phyloP scores from a whole-genome alignment of 2,888 invertebrate genomes.

The Heteromurus nitidus region DNA sequence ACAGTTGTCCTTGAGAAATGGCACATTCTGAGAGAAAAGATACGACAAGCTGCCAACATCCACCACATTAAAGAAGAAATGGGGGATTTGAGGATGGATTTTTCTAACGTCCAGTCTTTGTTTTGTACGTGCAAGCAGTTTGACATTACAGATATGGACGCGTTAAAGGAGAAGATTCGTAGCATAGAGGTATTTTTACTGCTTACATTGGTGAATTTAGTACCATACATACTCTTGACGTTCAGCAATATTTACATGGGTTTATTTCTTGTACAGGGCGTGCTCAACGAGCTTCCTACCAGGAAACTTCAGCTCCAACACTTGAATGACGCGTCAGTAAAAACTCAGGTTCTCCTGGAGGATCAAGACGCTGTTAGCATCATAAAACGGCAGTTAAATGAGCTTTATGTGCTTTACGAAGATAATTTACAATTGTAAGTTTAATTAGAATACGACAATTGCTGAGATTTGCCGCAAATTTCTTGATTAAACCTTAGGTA shows the following conservation, averaged over 20 bases:
- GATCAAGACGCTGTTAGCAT: constrained; percentile 66
- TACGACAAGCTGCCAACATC: constrained; percentile 69
- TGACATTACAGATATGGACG: constrained; percentile 68
- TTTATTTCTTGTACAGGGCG: constrained; percentile 57
- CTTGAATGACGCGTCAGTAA: constrained; percentile 71
- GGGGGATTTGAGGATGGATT: constrained; percentile 70
- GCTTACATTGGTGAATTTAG: too few relatives aligned
- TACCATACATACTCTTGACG: too few relatives aligned
- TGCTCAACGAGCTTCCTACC: constrained; percentile 62
- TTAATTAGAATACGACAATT: too few relatives aligned
- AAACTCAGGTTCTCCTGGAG: constrained; percentile 69
- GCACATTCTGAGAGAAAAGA: constrained; percentile 71
- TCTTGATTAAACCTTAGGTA: too few relatives aligned
- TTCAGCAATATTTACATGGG: too few relatives aligned
- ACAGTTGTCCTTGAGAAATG: constrained; percentile 70
- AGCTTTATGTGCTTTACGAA: constrained; percentile 72
- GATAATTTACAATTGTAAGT: constrained; percentile 73
- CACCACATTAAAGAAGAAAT: constrained; percentile 72
- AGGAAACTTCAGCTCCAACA: constrained; percentile 70
- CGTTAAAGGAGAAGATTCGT: constrained; percentile 70
- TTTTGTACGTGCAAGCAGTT: constrained; percentile 70
- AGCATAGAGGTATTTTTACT: constrained; percentile 62
- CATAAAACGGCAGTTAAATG: constrained; percentile 71
- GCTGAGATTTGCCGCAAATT: too few relatives aligned
- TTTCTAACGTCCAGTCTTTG: constrained; percentile 68